A percentile compares a stretch with the other conserved stretches of the same genome.
Conservation (phyloP, 2,113 vertebrate genomes). For the Salminus brasiliensis region DNA sequence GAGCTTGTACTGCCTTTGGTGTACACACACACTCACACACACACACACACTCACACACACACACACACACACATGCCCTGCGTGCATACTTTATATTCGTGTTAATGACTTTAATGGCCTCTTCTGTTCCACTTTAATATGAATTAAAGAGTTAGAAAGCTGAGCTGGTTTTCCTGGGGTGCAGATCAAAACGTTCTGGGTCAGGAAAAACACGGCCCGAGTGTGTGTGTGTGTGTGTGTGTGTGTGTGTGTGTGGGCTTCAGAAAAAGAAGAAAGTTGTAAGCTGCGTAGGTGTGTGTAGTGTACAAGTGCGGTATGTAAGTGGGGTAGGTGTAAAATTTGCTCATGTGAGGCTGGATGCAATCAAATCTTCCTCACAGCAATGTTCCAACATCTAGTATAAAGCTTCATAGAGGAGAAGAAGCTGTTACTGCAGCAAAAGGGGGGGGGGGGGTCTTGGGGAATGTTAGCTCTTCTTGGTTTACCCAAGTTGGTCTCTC, state of each 20-base stretch:
- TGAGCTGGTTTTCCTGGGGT: conserved; percentile 50
- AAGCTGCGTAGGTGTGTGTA: conserved; percentile 21
- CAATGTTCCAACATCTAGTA: too few species aligned
- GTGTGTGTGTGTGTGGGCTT: conserved; percentile 28
- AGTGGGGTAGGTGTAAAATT: too few species aligned
- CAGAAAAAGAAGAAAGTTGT: too few species aligned
- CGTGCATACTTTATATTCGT: conserved; percentile 64
- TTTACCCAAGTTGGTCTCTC: too few species aligned
- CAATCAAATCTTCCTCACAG: background rate
- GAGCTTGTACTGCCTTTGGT: conserved; percentile 59
- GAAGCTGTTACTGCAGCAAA: too few species aligned
- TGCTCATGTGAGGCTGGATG: conserved; percentile 11
- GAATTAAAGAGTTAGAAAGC: conserved; percentile 68
- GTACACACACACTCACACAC: conserved; percentile 47
- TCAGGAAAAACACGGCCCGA: background rate
- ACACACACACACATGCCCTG: background rate
- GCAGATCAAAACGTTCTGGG: background rate
- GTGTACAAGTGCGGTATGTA: background rate
- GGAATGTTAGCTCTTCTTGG: too few species aligned
- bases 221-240: conserved; percentile 30
- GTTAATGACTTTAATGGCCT: conserved; percentile 76
- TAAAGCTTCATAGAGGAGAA: too few species aligned
- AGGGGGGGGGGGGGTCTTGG: too few species aligned
- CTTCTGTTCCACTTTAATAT: conserved; percentile 75
- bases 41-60: background rate